A percentile compares a stretch with the other conserved stretches of the same genome.
These are phyloP conservation scores for Amia ocellicauda DNA, from an alignment of 2,113 vertebrate species.

Conservation along the genomic window DNA sequence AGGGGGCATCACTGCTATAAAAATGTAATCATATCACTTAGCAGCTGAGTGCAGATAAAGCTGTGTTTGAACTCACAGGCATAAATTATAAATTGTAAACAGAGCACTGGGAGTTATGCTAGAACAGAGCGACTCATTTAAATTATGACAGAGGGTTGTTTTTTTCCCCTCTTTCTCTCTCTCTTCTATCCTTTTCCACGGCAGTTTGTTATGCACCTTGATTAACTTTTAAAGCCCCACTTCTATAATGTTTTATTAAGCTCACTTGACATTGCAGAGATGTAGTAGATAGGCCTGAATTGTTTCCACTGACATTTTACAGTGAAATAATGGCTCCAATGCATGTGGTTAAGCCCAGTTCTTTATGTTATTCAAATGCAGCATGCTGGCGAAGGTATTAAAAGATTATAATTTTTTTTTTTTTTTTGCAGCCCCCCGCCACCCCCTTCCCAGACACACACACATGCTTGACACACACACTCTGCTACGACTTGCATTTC, in stretches of 20 bases:
- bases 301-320: conserved; percentile 3
- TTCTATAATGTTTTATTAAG: conserved; percentile 75
- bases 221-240: conserved; percentile 77
- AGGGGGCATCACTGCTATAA: conserved; percentile 46
- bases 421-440: no score
- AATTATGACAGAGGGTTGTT: conserved; percentile 74
- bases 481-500: conserved; percentile 26
- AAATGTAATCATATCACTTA: conserved; percentile 86
- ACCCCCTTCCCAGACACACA: neutral
- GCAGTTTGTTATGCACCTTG: conserved; percentile 69
- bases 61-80: conserved; percentile 78
- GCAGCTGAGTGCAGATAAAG: conserved; percentile 82
- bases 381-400: conserved; percentile 15
- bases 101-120: conserved; percentile 77
- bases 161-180: conserved; percentile 32
- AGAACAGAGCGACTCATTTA: conserved; percentile 73
- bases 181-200: conserved; percentile 54
- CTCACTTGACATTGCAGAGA: conserved; percentile 52
- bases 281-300: conserved; percentile 7
- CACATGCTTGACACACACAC: neutral
- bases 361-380: neutral
- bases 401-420: conserved; percentile 9
- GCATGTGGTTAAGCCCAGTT: neutral
- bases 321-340: neutral
- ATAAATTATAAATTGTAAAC: conserved; percentile 96